Percentiles rank a stretch among this genome's conserved stretches.
Evolutionary conservation across 2,113 vertebrate species (phyloP).

Genomic region (Ptychochromis oligacanthus): DNA sequence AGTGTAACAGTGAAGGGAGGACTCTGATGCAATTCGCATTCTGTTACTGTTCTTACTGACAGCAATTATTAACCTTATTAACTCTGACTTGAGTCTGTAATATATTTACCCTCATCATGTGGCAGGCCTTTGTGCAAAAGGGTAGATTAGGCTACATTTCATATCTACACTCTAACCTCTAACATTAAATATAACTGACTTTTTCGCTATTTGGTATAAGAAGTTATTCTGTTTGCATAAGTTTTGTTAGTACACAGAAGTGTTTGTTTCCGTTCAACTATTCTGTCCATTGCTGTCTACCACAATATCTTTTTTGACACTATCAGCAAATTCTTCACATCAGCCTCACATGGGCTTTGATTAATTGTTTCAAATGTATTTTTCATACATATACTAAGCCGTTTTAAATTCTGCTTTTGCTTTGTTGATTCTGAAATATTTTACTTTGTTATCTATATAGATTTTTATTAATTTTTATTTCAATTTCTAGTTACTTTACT

Average conservation of each 20-base stretch:
- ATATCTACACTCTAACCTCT: not conserved
- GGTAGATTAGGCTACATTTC: not conserved
- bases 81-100: not conserved
- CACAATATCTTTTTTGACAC: not conserved
- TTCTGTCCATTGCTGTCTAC: not conserved
- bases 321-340: too few relatives aligned
- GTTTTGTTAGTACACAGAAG: too few relatives aligned
- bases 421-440: too few relatives aligned
- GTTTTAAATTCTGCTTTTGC: too few relatives aligned
- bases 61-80: constrained; percentile 34
- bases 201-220: not conserved
- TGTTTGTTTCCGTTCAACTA: too few relatives aligned
- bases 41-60: not conserved
- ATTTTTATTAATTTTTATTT: too few relatives aligned
- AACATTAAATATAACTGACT: not conserved
- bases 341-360: too few relatives aligned
- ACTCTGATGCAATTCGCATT: not conserved
- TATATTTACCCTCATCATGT: not conserved
- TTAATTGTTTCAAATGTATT: too few relatives aligned
- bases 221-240: not conserved
- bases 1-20: not conserved
- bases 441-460: too few relatives aligned
- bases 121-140: not conserved
- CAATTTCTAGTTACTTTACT: too few relatives aligned
- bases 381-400: too few relatives aligned